Evolutionary conservation across 2,888 invertebrate genomes (phyloP), one percentile per base, ranked within the genome.

Genomic region (Hirtodrosophila alboralis): DNA sequence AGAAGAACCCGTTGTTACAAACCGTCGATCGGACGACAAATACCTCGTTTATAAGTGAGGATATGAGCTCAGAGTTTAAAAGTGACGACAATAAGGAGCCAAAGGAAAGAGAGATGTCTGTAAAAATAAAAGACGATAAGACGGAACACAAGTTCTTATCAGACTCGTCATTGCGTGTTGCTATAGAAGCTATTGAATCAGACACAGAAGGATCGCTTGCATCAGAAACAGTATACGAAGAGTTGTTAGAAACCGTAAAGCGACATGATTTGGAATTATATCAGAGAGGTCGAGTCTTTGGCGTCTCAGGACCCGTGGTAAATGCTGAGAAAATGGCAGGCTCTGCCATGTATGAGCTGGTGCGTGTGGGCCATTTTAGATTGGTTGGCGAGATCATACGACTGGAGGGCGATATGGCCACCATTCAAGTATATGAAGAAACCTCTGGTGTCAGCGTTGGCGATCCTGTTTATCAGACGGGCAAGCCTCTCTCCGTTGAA

Each of bases 231-330:
- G n/a, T n/a, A n/a, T n/a, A n/a, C n/a, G n/a, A n/a, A n/a, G n/a
- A n/a, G n/a, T n/a, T n/a, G n/a, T n/a, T n/a, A n/a, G n/a, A n/a
- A n/a, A n/a, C n/a, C n/a, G n/a, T n/a, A n/a, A n/a, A n/a, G n/a
- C n/a, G n/a, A n/a, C n/a, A n/a, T n/a, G n/a, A n/a, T n/a, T 18
- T 27, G n/a, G 48, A 54, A 2, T 1, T 0, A 2, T 33, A 9
- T 1, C 48, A 34, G 3, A 44, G 9, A n/a, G 99, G 99, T 68
- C 98, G 95, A 90, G 99, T 99, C 18, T 97, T 94, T 88, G 98
- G 98, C n/a, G 99, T 99, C 8, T 99, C 99, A 43, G 99, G 99
- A 69, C 99, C 99, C 97, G 99, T 99, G 91, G 99, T 99, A 33
- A 99, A 98, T 68, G 99, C 99, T 69, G 98, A 99, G 91, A 95